Base-by-base conservation (phyloP, 1,140 invertebrate genomes). In the Drosophila ercepeae region DNA sequence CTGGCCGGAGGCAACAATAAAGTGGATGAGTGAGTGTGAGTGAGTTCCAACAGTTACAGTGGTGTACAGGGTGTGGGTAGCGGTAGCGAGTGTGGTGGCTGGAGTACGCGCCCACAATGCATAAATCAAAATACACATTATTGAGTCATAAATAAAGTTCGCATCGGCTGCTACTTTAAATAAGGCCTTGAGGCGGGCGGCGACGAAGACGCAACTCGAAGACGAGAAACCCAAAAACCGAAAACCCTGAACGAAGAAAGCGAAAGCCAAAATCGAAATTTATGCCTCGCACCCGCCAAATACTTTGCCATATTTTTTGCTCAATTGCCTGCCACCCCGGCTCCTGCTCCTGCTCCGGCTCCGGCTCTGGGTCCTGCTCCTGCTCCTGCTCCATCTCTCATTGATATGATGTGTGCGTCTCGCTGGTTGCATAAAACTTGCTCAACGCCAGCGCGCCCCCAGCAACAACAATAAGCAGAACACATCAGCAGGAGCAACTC, bases 121-220 rank as follows among this genome's bases (percentile, higher is more conserved):
- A 88, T 88, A 89, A 88, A 88, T 88, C 82, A 88, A 89, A 88
- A 89, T 89, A 82, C 78, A 88, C 83, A 88, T 88, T 88, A 88
- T 88, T 88, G 83, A 88, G 82, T 64, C 83, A 88, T 88, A 88
- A 88, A 88, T 88, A 88, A 88, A 88, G 74, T 89, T 81, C 76
- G 64, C 72, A 75, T 60, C 77, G 69, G 64, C 63, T 65, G 73
- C 77, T 89, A 88, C 77, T 88, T 88, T 89, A 86, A 86, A 86
- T 88, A 86, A 88, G 67, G 65, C 81, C 75, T 46, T 58, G 60
- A 67, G 77, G 29, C 52, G 18, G 41, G 16, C 27, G 32, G 48
- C 29, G 32, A 51, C 29, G 2, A 32, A 32, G 29, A 32, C 36
- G 36, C 9, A 9, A 16, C 39, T 54, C 21, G 14, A 46, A 61